These are phyloP conservation scores for Atrichornis clamosus DNA, from an alignment of 2,113 vertebrate species.

Conservation along the genomic window DNA sequence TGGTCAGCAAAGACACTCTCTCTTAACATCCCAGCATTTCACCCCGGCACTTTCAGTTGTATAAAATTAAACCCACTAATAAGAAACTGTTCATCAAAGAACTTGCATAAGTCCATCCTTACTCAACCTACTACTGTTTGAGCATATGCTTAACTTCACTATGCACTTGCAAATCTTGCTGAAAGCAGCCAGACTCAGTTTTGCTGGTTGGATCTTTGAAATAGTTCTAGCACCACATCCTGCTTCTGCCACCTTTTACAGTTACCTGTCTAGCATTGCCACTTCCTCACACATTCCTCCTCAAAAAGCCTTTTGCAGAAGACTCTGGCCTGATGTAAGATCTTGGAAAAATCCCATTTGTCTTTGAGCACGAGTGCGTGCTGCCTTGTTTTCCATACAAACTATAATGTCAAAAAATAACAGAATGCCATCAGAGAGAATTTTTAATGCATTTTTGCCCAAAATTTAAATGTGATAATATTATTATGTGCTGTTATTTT, in stretches of 20 bases:
- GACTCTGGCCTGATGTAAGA: background rate
- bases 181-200: background rate
- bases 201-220: background rate
- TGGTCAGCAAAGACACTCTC: slow-evolving; percentile 22
- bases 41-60: background rate
- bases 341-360: background rate
- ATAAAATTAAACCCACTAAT: background rate
- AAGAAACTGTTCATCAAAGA: slow-evolving; percentile 39
- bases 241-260: background rate
- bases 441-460: background rate
- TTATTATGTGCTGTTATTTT: background rate
- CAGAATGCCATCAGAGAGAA: background rate
- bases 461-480: background rate
- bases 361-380: background rate
- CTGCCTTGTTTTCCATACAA: background rate
- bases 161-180: background rate
- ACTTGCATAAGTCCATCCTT: background rate
- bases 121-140: background rate
- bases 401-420: background rate
- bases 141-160: background rate
- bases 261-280: background rate
- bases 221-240: background rate
- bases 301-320: background rate
- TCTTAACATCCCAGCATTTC: slow-evolving; percentile 6
- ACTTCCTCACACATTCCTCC: background rate